phyloP scores from a whole-genome alignment of 2,888 invertebrate species.

The Chrysolina americana region DNA sequence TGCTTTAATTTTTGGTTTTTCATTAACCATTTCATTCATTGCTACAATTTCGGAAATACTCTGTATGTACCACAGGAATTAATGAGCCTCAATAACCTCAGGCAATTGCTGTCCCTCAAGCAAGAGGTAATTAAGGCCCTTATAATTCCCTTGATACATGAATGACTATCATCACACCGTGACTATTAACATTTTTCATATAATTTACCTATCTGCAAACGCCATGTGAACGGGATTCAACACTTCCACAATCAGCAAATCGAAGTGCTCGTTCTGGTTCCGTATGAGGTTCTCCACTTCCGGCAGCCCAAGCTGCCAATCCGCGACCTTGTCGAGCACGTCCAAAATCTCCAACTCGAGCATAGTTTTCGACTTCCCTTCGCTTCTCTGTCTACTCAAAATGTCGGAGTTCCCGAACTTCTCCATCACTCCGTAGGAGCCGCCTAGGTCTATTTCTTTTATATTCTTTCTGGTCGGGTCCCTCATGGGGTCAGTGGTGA shows the following conservation, averaged over 20 bases:
- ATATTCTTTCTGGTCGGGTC: constrained; percentile 34
- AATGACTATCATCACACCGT: no score
- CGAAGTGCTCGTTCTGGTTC: constrained; percentile 63
- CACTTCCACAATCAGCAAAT: constrained; percentile 59
- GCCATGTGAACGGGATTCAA: constrained; percentile 53
- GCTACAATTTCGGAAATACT: no score
- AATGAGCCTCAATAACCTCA: no score
- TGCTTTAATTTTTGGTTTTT: no score
- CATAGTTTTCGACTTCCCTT: background rate
- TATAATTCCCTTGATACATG: no score
- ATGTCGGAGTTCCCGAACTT: constrained; percentile 37
- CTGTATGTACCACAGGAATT: no score
- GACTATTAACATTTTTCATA: no score
- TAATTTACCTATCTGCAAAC: constrained; percentile 50
- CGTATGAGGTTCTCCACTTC: constrained; percentile 57
- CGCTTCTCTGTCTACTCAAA: constrained; percentile 7
- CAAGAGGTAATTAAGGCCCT: no score
- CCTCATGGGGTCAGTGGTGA: constrained; percentile 52
- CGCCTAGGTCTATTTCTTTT: constrained; percentile 47
- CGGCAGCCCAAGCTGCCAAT: constrained; percentile 51
- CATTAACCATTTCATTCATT: no score
- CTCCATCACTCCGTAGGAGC: constrained; percentile 44
- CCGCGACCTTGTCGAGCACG: constrained; percentile 38
- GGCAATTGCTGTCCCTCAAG: no score
- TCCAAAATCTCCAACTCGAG: constrained; percentile 19